Base-by-base conservation (phyloP, 2,888 invertebrate genomes). In the Bibio marci region DNA sequence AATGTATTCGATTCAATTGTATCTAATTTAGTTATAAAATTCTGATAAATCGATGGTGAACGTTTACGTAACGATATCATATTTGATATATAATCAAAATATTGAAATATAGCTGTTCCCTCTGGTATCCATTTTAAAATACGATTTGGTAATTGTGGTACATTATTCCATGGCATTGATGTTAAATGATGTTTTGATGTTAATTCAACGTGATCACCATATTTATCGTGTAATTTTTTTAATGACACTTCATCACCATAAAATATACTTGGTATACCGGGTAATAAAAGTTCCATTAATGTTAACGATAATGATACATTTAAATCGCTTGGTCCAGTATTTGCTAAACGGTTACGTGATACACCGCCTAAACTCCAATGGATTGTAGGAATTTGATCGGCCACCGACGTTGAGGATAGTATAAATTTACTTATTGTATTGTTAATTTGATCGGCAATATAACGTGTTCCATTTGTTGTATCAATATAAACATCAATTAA, bases 191-290 rank as follows among this genome's bases (percentile, higher is more conserved):
- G 74, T 12, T 78, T 56, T 51, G 76, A 70, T 47, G 67, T 65
- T 28, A 70, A 64, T 49, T 72, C 71, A 44, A 65, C 64, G 41
- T 68, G 66, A 50, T 76, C 73, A 39, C 64, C 64, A 46, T 71
- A 65, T 5, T 69, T 61, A 49, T 72, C 70, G 31, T 64, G 52
- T 3, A 70, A 54, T 46, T 76, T 71, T 35, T 67, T 65, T 46
- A 86, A 62, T 2, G 79, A 80, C 44, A 91, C 75, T 67, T 92
- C 91, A 57, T 92, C 90, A 1, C 91, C 91, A 58, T 92, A 92
- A 60, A 90, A 87, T 49, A 90, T 74, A 47, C 76, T 81, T 1
- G 87, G 74, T 1, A 88, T 85, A 8, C 73, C 94, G 1, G 91
- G 91, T 30, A 94, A 64, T 62, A 81, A 73, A 54, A 90, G 65